Conservation (phyloP, 2,113 vertebrate species). For the Trematocara macrostoma region DNA sequence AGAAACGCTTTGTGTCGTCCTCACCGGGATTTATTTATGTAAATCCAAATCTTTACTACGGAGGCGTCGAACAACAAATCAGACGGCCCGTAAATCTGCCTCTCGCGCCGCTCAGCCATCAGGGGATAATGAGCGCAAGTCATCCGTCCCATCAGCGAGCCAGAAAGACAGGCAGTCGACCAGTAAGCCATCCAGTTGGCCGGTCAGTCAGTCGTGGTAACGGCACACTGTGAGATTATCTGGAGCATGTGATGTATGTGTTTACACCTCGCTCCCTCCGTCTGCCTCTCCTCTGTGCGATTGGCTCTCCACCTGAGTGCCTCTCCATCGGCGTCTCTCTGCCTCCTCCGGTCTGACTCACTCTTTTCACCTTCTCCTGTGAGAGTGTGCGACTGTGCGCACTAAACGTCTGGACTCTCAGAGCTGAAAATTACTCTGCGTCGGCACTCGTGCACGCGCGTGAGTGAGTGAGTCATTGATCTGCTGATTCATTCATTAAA, state of each 20-base stretch:
- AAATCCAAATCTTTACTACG: background rate
- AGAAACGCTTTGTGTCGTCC: background rate
- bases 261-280: background rate
- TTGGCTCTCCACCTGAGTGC: constrained; percentile 22
- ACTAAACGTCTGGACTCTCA: constrained; percentile 13
- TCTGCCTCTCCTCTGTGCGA: background rate
- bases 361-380: background rate
- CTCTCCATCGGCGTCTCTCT: background rate
- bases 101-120: background rate
- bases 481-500: constrained; percentile 34
- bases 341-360: constrained; percentile 16
- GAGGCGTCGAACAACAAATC: background rate
- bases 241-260: constrained; percentile 50
- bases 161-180: background rate
- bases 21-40: fast-evolving
- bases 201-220: constrained; percentile 7
- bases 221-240: constrained; percentile 29
- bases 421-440: background rate
- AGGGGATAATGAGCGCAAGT: background rate
- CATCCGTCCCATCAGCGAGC: background rate
- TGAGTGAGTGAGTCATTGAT: background rate
- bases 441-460: background rate
- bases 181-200: background rate
- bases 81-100: background rate
- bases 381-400: background rate